Base-by-base conservation (phyloP, 2,888 invertebrate genomes). In the Lasioglossum lativentre region DNA sequence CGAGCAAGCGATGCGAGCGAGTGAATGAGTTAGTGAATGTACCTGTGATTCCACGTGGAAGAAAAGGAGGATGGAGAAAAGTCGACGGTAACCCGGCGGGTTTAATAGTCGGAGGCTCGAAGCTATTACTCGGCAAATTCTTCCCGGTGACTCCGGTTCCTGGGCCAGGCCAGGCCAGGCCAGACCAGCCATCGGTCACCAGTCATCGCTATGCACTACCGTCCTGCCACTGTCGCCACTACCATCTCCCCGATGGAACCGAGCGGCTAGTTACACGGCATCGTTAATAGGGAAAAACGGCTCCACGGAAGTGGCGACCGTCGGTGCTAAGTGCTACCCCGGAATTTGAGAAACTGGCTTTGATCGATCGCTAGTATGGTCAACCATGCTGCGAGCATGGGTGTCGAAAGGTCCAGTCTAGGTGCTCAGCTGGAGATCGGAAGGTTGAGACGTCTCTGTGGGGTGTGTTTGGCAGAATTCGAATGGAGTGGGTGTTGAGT, bases 41-140 rank as follows among this genome's bases (percentile, higher is more conserved):
- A 52, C 52, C 52, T 52, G 52, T 23, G 52, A 52, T 52, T 30
- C 34, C 47, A 1, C 56, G 82, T 78, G 78, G 66, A 79, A 75
- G 82, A 40, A 66, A 68, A 80, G 56, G 79, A 83, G 19, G 66
- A 66, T 2, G 16, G 76, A 78, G 86, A 72, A 82, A 90, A 83
- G 83, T 82, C 83, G 86, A 86, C 78, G 91, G 89, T 89, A 91
- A 87, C 89, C 86, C 82, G 89, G 88, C 88, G 86, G 86, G 89
- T 89, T 91, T 87, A 87, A 91, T 91, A 91, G 91, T 92, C 90
- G 90, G 88, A 91, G 90, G 92, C 91, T 91, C 88, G 88, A 91
- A 92, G 90, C 92, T 94, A 94, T 95, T 95, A 95, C 94, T 94
- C 94, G 93, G 94, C 95, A 90, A 94, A 95, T 95, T 95, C 95